A percentile compares a stretch with the other conserved stretches of the same genome.
Evolutionary conservation across 2,888 invertebrate genomes (phyloP).

Genomic region (Lithophane ornitopus): DNA sequence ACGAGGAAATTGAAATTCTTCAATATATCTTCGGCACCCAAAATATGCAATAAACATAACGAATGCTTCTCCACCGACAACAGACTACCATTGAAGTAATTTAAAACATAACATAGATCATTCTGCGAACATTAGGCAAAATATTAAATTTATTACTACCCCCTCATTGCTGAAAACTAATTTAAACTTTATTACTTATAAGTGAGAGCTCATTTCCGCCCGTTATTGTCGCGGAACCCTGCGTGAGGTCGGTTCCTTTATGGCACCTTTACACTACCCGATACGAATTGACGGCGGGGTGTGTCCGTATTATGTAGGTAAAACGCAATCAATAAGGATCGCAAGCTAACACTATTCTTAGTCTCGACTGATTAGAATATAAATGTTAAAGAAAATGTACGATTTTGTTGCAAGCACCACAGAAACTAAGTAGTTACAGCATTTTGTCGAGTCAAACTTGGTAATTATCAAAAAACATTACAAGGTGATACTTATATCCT

Average conservation of each 20-base stretch:
- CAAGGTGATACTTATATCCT: not conserved
- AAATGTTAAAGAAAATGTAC: not conserved
- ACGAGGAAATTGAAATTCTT: conserved; percentile 38
- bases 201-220: conserved; percentile 43
- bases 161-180: conserved; percentile 32
- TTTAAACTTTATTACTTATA: conserved; percentile 46
- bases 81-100: conserved; percentile 40
- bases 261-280: conserved; percentile 43
- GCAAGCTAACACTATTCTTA: not conserved
- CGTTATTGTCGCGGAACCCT: conserved; percentile 11
- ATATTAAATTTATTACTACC: conserved; percentile 66
- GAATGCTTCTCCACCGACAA: conserved; percentile 5
- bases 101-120: conserved; percentile 60
- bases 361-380: not conserved
- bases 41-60: conserved; percentile 56
- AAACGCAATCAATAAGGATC: not conserved
- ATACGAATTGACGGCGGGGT: conserved; percentile 7
- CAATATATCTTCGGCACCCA: conserved; percentile 30
- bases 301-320: conserved; percentile 5
- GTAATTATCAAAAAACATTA: not conserved
- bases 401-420: not conserved
- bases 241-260: conserved; percentile 27
- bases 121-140: conserved; percentile 62
- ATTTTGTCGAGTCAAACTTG: not conserved
- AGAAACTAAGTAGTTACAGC: not conserved